These are phyloP conservation scores for Periophthalmus modestus DNA, from an alignment of 2,113 vertebrate species.

Conservation along the genomic window DNA sequence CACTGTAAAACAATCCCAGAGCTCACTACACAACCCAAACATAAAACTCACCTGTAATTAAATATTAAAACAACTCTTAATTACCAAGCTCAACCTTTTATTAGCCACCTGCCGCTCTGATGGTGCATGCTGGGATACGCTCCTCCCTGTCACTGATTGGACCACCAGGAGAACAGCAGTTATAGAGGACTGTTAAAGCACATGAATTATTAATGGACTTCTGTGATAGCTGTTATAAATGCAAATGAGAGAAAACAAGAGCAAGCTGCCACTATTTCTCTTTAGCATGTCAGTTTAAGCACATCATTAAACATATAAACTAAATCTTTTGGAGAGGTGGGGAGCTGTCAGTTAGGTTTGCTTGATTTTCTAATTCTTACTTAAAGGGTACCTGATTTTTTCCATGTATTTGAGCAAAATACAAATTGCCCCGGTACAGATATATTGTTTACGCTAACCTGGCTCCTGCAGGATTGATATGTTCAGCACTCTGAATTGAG, in stretches of 20 bases:
- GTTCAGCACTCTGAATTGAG: too few relatives aligned
- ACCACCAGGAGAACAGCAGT: neutral
- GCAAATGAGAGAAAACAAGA: neutral
- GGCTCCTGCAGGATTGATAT: too few relatives aligned
- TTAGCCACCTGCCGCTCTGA: neutral
- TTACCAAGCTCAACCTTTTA: neutral
- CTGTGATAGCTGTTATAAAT: neutral
- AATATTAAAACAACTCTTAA: neutral
- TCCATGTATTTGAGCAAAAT: too few relatives aligned
- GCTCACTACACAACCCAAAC: neutral
- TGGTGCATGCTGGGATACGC: neutral
- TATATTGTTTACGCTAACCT: too few relatives aligned
- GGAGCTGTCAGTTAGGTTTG: too few relatives aligned
- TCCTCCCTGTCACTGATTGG: neutral
- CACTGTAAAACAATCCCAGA: neutral
- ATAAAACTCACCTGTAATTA: neutral
- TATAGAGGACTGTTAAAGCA: neutral
- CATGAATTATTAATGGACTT: neutral
- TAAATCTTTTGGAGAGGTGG: too few relatives aligned
- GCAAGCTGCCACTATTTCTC: neutral
- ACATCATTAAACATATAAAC: neutral
- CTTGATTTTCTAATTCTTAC: too few relatives aligned
- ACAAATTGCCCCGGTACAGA: too few relatives aligned
- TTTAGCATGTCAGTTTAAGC: neutral
- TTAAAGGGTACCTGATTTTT: too few relatives aligned